Evolutionary conservation across 2,888 invertebrate genomes (phyloP).

Genomic region (Mantis religiosa): DNA sequence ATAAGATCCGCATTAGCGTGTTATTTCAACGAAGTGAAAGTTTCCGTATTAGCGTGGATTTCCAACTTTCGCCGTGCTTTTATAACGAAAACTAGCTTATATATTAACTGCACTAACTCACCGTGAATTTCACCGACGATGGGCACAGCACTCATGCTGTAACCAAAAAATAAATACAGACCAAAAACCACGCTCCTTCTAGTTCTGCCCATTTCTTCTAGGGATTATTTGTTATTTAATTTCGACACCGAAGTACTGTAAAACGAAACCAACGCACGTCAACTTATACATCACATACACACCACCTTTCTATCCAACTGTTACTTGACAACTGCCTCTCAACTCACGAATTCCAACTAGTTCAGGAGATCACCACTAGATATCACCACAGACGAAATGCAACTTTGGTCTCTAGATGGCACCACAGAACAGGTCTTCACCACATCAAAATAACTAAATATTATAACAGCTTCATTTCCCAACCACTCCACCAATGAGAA

Average conservation of each 20-base stretch:
- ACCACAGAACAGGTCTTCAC: background rate
- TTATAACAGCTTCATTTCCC: background rate
- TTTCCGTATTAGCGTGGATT: background rate
- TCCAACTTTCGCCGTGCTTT: background rate
- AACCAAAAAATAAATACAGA: slow-evolving; percentile 7
- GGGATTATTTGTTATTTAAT: background rate
- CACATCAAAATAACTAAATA: background rate
- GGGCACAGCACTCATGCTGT: slow-evolving; percentile 6
- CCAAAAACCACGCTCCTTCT: background rate
- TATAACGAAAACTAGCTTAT: background rate
- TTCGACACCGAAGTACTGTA: background rate
- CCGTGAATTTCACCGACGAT: slow-evolving; percentile 9
- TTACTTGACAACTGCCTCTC: background rate
- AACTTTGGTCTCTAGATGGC: background rate
- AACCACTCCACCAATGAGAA: background rate
- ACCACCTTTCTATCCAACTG: background rate
- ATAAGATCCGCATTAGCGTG: too few species aligned
- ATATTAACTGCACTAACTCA: background rate
- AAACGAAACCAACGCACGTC: background rate
- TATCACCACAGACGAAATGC: background rate
- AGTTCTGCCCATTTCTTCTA: slow-evolving; percentile 18
- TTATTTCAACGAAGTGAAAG: background rate
- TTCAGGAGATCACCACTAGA: background rate
- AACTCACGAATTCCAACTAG: background rate
- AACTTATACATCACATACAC: background rate